These are phyloP conservation scores for Psophia crepitans DNA, from an alignment of 2,113 vertebrate species.

Conservation along the genomic window DNA sequence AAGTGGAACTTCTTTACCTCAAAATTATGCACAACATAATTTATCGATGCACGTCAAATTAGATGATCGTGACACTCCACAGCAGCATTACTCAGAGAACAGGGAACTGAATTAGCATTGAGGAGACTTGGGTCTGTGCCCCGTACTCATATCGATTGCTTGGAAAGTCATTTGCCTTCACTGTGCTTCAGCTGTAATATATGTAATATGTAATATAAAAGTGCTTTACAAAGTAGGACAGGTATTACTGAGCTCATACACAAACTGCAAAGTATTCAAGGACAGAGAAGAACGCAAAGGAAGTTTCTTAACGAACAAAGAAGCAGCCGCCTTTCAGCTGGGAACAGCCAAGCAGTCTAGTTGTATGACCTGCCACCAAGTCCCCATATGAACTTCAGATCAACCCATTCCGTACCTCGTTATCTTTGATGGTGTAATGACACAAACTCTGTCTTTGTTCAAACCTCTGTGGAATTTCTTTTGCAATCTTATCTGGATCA, in stretches of 20 bases:
- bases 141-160: neutral
- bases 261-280: neutral
- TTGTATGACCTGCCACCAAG: neutral
- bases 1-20: neutral
- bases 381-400: neutral
- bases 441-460: slow-evolving; percentile 95
- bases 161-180: neutral
- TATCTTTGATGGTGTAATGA: slow-evolving; percentile 95
- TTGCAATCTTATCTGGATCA: slow-evolving; percentile 86
- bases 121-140: neutral
- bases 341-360: neutral
- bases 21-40: neutral
- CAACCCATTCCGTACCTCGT: slow-evolving; percentile 77
- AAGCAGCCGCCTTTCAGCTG: neutral
- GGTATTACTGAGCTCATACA: neutral
- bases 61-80: neutral
- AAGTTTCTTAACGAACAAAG: neutral
- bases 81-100: neutral
- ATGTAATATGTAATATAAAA: no score
- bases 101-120: neutral
- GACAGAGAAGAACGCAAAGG: neutral
- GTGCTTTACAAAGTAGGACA: neutral
- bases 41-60: neutral
- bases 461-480: slow-evolving; percentile 90
- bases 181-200: neutral